Evolutionary conservation across 2,113 vertebrate species (phyloP), one percentile per base, ranked within the genome.

Genomic region (Ictalurus punctatus): DNA sequence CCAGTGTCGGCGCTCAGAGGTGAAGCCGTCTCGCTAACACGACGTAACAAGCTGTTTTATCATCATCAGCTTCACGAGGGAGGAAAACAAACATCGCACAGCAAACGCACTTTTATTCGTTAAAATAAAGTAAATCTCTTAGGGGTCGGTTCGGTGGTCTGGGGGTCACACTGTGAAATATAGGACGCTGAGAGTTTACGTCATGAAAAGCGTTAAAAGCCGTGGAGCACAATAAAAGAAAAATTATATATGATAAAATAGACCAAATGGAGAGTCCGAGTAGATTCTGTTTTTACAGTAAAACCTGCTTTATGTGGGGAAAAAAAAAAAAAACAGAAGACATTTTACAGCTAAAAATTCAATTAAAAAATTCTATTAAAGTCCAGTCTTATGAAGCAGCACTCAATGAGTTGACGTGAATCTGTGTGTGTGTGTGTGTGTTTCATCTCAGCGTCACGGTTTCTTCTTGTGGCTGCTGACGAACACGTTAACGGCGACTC

Each of bases 391-490:
- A 67, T 12, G 63, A 67, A 67, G 63, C 63, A 67, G 27, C 63
- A 34, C 30, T 30, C 65, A 10, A 25, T 8, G 59, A 25, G 21
- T 25, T n/a, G 5, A 17, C 3, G 5, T 67, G 27, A 30, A 6
- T 59, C 58, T 59, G 58, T 23, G 8, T 27, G 61, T 63, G 61
- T 25, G 5, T 61, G 19, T 9, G 61, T 63, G 23, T 27, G 23
- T 63, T 30, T 80, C 4, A 17, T 80, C 48, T 30, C 81, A 84
- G n/a, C 23, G 12, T 87, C 71, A 54, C 0, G 40, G 90, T 96
- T 95, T 98, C 93, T 98, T 99, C 93, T 97, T 98, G 93, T 98
- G 96, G 92, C 93, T 96, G 83, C 94, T 95, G 30, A 99, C 97
- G 85, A 99, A 93, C 0, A 93, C 84, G 73, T 94, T 94, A 86